Evolutionary conservation across 1,140 invertebrate genomes (phyloP).

Genomic region (Pinna nobilis): DNA sequence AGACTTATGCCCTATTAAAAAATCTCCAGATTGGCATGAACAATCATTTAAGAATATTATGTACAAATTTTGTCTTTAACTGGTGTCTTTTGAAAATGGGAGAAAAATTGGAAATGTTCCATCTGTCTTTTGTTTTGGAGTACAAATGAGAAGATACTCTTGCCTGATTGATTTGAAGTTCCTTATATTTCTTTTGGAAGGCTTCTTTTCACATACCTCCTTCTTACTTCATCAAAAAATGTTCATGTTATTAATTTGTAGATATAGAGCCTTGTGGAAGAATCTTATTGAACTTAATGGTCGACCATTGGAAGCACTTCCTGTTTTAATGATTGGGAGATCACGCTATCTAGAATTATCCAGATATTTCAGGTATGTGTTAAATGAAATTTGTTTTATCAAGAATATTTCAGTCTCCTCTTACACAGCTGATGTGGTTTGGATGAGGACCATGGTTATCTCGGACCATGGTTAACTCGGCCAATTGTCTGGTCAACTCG

Average conservation of each 20-base stretch:
- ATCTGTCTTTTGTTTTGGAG: neutral
- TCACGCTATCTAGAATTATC: slow-evolving; percentile 39
- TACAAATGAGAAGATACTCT: neutral
- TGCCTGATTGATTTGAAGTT: neutral
- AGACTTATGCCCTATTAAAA: too few species aligned
- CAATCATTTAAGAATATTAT: too few species aligned
- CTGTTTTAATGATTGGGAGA: neutral
- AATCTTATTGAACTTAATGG: slow-evolving; percentile 18
- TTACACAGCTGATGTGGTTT: too few species aligned
- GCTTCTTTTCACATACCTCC: neutral
- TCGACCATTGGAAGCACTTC: slow-evolving; percentile 1
- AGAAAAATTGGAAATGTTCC: too few species aligned
- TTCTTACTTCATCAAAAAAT: neutral
- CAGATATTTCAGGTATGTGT: slow-evolving; percentile 36
- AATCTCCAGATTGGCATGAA: too few species aligned
- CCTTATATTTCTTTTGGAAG: neutral
- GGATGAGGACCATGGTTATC: too few species aligned
- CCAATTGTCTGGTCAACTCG: too few species aligned
- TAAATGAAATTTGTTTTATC: too few species aligned
- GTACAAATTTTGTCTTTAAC: too few species aligned
- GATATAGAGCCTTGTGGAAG: slow-evolving; percentile 29
- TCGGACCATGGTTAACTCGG: too few species aligned
- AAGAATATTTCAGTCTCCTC: too few species aligned
- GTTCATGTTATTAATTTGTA: neutral
- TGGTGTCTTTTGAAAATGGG: too few species aligned